These are phyloP conservation scores for Lithosia quadra DNA, from an alignment of 2,888 invertebrate genomes.

Conservation along the genomic window DNA sequence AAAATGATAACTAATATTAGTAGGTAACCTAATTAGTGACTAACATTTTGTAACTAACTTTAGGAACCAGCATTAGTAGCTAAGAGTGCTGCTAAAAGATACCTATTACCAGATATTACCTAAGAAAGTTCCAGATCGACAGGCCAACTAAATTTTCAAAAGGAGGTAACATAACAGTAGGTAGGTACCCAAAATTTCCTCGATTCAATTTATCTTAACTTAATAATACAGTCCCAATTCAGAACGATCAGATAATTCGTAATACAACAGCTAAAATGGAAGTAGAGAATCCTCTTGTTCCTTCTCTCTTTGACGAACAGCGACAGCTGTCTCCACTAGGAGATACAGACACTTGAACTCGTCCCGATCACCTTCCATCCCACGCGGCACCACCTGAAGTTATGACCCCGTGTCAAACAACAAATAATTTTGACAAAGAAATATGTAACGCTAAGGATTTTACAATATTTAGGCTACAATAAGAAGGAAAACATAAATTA, in stretches of 20 bases:
- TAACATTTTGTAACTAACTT: no score
- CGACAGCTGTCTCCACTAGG: slow-evolving; percentile 77
- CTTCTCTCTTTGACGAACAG: slow-evolving; percentile 75
- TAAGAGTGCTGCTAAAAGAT: no score
- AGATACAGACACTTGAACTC: slow-evolving; percentile 78
- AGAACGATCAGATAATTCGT: background rate
- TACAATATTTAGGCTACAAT: background rate
- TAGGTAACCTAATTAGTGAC: no score
- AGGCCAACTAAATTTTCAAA: no score
- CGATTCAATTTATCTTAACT: slow-evolving; percentile 7
- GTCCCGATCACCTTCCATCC: slow-evolving; percentile 61
- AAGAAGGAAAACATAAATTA: background rate
- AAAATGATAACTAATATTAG: no score
- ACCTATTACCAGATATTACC: no score
- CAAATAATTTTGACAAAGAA: background rate
- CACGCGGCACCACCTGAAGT: slow-evolving; percentile 75
- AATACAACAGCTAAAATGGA: slow-evolving; percentile 35
- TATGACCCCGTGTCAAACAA: slow-evolving; percentile 40
- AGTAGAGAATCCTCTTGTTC: slow-evolving; percentile 64
- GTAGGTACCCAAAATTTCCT: background rate
- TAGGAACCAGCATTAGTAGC: no score
- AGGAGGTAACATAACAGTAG: no score
- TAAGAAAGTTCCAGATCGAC: no score
- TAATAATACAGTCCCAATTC: background rate
- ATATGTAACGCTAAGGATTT: background rate